Conservation (phyloP, 2,113 vertebrate genomes). For the Salvelinus namaycush region DNA sequence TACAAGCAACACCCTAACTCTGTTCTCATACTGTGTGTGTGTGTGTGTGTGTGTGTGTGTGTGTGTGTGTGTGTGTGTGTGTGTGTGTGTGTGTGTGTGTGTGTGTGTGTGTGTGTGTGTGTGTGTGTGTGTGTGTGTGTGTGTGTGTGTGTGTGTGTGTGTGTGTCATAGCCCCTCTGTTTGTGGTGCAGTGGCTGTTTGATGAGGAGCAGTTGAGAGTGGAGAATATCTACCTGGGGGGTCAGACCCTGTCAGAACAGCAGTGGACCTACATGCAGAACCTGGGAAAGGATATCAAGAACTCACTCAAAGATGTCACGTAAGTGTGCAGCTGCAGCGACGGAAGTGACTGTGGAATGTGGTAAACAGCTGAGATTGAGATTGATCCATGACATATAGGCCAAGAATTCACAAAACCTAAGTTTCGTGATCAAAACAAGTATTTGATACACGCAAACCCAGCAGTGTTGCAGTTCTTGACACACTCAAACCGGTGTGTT, state of each 20-base stretch:
- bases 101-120: background rate
- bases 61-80: too few relatives aligned
- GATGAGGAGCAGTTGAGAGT: constrained; percentile 81
- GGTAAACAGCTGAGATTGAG: too few relatives aligned
- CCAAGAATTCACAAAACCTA: background rate
- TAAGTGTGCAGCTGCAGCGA: constrained; percentile 50
- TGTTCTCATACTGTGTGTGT: background rate
- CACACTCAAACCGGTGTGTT: too few relatives aligned
- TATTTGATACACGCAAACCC: too few relatives aligned
- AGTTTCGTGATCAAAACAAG: background rate
- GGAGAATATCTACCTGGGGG: constrained; percentile 80
- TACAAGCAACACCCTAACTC: background rate
- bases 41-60: too few relatives aligned
- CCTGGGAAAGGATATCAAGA: constrained; percentile 78
- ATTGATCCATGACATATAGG: too few relatives aligned
- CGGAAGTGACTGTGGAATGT: too few relatives aligned
- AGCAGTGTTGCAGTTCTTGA: too few relatives aligned
- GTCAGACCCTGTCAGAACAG: constrained; percentile 72
- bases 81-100: background rate
- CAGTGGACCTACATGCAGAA: constrained; percentile 83
- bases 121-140: background rate
- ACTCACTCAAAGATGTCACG: constrained; percentile 78
- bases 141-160: background rate
- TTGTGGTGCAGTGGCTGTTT: constrained; percentile 84
- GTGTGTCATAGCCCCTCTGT: constrained; percentile 73